Evolutionary conservation across 1,140 invertebrate genomes (phyloP).

Genomic region (Formica selysi): DNA sequence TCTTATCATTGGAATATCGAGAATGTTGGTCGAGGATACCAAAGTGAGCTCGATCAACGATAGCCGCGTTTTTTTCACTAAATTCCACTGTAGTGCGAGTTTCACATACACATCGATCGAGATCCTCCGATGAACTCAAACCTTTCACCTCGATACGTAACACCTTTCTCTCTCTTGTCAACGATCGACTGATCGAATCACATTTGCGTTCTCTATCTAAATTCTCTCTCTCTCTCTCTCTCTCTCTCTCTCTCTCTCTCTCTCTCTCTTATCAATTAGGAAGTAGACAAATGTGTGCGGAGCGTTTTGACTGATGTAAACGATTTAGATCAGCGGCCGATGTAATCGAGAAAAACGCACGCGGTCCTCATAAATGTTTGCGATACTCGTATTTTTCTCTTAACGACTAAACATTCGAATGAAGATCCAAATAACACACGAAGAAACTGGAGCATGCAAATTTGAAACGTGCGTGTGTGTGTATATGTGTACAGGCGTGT

Average conservation of each 20-base stretch:
- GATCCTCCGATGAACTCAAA: conserved; percentile 42
- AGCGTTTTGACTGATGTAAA: conserved; percentile 48
- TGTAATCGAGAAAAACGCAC: conserved; percentile 25
- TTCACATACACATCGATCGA: conserved; percentile 10
- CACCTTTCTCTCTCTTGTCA: conserved; percentile 5
- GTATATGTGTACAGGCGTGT: not conserved
- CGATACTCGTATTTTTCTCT: conserved; percentile 48
- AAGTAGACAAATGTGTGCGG: conserved; percentile 65
- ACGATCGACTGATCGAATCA: conserved; percentile 53
- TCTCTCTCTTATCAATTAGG: conserved; percentile 45
- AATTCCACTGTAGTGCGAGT: not conserved
- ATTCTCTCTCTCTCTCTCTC: conserved; percentile 35
- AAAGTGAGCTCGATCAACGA: conserved; percentile 46
- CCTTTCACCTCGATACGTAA: conserved; percentile 15
- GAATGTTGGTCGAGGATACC: conserved; percentile 40
- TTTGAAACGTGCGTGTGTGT: conserved; percentile 65
- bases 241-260: conserved; percentile 33
- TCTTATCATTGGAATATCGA: conserved; percentile 62
- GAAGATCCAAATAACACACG: conserved; percentile 72
- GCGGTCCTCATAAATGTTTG: conserved; percentile 11
- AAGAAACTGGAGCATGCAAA: conserved; percentile 76
- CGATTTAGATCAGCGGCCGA: not conserved
- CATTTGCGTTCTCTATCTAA: conserved; percentile 67
- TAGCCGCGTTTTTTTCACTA: not conserved
- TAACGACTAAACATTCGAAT: conserved; percentile 71